phyloP scores from a whole-genome alignment of 2,113 vertebrate genomes.

The Dipodomys spectabilis region DNA sequence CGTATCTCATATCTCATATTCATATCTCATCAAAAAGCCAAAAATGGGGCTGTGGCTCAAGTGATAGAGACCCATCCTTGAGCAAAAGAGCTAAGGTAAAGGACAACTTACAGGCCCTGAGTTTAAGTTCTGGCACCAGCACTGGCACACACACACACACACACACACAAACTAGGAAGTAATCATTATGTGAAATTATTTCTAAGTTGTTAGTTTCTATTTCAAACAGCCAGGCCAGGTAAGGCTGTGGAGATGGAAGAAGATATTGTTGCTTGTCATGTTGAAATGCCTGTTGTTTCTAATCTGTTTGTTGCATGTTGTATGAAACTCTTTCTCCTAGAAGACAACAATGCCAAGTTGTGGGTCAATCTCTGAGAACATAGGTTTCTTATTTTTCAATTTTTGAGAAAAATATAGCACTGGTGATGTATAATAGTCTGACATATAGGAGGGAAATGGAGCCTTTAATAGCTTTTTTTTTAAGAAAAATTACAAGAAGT shows the following conservation, averaged over 20 bases:
- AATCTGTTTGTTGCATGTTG: background rate
- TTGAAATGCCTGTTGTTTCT: background rate
- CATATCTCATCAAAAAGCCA: no score
- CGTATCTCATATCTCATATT: no score
- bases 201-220: no score
- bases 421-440: background rate
- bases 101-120: no score
- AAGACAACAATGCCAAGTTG: background rate
- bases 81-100: no score
- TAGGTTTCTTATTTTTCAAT: no score
- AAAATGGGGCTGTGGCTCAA: no score
- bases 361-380: background rate
- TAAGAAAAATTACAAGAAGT: conserved; percentile 67
- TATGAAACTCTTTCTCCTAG: background rate
- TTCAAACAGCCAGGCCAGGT: no score
- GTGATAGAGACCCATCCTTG: no score
- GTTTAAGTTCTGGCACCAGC: no score
- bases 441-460: conserved; percentile 43
- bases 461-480: conserved; percentile 66
- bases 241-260: background rate
- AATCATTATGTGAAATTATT: background rate
- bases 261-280: background rate
- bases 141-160: no score
- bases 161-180: background rate
- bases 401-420: conserved; percentile 40